phyloP scores from a whole-genome alignment of 2,113 vertebrate genomes.

The Prunella himalayana region DNA sequence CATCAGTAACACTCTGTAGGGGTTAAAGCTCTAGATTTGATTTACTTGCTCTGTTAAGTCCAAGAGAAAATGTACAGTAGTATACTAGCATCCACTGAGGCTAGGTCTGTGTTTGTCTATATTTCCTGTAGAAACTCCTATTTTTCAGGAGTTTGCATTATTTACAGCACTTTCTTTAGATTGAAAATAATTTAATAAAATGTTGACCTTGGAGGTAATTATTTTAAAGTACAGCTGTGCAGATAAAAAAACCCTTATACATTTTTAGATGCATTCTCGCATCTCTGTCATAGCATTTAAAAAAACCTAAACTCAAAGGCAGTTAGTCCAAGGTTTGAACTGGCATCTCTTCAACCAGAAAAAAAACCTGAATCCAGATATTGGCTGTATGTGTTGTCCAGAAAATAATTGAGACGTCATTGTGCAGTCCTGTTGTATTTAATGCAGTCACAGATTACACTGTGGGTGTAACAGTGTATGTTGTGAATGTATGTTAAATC shows the following conservation, averaged over 20 bases:
- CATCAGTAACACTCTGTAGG: neutral
- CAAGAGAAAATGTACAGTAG: neutral
- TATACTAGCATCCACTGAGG: neutral
- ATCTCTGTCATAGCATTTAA: neutral
- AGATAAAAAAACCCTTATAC: neutral
- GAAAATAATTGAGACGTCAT: neutral
- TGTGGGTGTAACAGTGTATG: neutral
- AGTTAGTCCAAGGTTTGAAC: neutral
- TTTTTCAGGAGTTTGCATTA: constrained; percentile 35
- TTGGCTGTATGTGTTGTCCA: neutral
- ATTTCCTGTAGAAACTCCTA: constrained; percentile 5
- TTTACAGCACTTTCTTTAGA: constrained; percentile 34
- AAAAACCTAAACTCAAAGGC: neutral
- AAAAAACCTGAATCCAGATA: neutral
- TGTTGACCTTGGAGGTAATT: neutral
- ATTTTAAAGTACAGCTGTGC: neutral
- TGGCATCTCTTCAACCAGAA: neutral
- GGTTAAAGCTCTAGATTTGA: neutral
- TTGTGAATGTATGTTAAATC: neutral
- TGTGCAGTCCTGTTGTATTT: neutral
- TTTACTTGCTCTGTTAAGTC: constrained; percentile 7
- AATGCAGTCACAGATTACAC: neutral
- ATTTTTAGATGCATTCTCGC: constrained; percentile 37
- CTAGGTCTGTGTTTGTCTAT: neutral
- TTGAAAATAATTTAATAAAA: neutral